Evolutionary conservation across 2,888 invertebrate species (phyloP).

Genomic region (Acrobasis suavella): DNA sequence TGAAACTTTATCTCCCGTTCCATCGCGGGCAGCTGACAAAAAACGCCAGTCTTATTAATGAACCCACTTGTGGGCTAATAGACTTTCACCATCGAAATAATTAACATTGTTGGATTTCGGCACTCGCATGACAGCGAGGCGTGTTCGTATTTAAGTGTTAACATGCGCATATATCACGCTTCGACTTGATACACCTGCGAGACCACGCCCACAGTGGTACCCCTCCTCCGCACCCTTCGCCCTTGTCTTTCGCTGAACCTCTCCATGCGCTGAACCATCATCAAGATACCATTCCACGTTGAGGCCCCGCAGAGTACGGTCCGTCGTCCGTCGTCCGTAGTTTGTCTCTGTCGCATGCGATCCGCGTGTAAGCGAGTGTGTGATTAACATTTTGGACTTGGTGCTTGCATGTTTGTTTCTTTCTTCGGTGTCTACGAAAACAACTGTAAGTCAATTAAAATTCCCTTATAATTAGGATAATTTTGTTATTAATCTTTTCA

Average conservation of each 20-base stretch:
- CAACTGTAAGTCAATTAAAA: constrained; percentile 47
- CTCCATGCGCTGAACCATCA: constrained; percentile 47
- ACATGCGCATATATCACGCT: constrained; percentile 78
- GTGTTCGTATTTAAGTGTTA: constrained; percentile 71
- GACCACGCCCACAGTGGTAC: constrained; percentile 57
- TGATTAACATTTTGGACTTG: constrained; percentile 51
- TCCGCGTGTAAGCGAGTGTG: constrained; percentile 63
- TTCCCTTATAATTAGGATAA: constrained; percentile 15
- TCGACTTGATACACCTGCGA: constrained; percentile 73
- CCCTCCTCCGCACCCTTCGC: constrained; percentile 43
- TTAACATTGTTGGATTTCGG: constrained; percentile 53
- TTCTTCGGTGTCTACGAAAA: constrained; percentile 27
- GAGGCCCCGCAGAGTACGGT: constrained; percentile 57
- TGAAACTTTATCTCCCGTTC: constrained; percentile 51
- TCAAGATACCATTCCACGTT: constrained; percentile 71
- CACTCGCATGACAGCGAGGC: constrained; percentile 70
- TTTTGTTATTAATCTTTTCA: neutral
- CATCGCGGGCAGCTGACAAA: constrained; percentile 46
- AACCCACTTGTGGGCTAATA: constrained; percentile 38
- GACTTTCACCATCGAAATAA: constrained; percentile 66
- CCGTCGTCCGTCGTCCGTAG: constrained; percentile 35
- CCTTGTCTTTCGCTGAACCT: constrained; percentile 54
- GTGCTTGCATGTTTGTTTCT: constrained; percentile 49
- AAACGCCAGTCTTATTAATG: constrained; percentile 49
- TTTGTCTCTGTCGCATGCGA: constrained; percentile 44